Base-by-base conservation (phyloP, 2,888 invertebrate genomes). In the Polymixis lichenea region DNA sequence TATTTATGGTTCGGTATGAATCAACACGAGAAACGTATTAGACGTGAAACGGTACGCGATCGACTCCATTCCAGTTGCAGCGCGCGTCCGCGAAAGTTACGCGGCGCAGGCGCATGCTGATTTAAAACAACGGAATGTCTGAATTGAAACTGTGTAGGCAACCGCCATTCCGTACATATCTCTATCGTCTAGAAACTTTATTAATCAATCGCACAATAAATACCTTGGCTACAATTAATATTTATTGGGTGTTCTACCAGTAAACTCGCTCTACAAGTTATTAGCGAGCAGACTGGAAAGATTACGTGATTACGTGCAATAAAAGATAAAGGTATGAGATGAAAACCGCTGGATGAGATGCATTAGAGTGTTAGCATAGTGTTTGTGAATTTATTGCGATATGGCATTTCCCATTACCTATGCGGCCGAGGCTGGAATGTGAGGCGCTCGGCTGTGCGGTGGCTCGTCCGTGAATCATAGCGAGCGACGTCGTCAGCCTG, bases 351-450 rank as follows among this genome's bases (percentile, higher is more conserved):
- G 78, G 69, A 56, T 72, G 80, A 88, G 88, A 87, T 89, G 90
- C 88, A 89, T 88, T 87, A 89, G 28, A 68, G 90, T 90, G 90
- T 91, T 90, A 89, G 89, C 89, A 91, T 90, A 90, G 90, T 87
- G 87, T 90, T 92, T 86, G 89, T 88, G 87, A 92, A 94, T 93
- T 93, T 93, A 94, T 94, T 91, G 91, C 90, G 89, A 91, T 91
- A 91, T 92, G 94, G 94, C 91, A 95, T 95, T 95, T 94, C 92
- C 94, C 93, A 95, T 95, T 95, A 93, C 90, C 94, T 94, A 94
- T 94, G 94, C 93, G 92, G 91, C 90, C 86, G 90, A 82, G 90
- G 89, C 82, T 88, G 94, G 95, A 94, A 95, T 95, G 93, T 91
- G 91, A 91, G 89, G 89, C 90, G 88, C 83, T 74, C 88, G 88